Evolutionary conservation across 2,113 vertebrate species (phyloP).

Genomic region (Anolis sagrei): DNA sequence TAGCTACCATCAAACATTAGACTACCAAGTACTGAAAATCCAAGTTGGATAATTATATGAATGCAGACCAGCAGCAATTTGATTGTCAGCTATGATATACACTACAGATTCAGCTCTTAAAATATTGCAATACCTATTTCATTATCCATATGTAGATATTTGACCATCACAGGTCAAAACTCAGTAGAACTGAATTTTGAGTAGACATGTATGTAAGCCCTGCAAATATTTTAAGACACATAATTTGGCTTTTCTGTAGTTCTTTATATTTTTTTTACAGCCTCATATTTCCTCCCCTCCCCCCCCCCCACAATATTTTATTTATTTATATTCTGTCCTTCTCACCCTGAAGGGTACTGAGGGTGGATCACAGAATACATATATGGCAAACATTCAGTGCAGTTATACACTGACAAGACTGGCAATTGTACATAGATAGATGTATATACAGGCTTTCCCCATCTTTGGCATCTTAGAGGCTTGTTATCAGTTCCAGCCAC

Average conservation of each 20-base stretch:
- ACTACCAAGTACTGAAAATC: neutral
- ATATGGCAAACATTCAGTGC: too few species aligned
- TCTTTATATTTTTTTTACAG: neutral
- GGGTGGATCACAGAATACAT: too few species aligned
- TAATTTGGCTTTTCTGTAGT: neutral
- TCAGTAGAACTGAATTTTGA: neutral
- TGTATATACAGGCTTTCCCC: too few species aligned
- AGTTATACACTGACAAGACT: too few species aligned
- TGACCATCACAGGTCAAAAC: neutral
- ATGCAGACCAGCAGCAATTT: neutral
- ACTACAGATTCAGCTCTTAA: neutral
- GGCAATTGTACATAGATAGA: too few species aligned
- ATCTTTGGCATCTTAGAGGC: too few species aligned
- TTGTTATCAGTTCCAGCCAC: too few species aligned
- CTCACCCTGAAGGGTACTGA: too few species aligned
- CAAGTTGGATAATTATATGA: neutral
- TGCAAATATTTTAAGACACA: neutral
- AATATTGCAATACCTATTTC: neutral
- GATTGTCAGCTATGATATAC: neutral
- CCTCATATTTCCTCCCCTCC: neutral
- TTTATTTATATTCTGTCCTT: too few species aligned
- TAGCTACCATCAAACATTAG: neutral
- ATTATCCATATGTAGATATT: neutral
- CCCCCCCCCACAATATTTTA: too few species aligned
- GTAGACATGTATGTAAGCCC: neutral